These are phyloP conservation scores for Bubo bubo DNA, from an alignment of 2,113 vertebrate genomes.

Conservation along the genomic window DNA sequence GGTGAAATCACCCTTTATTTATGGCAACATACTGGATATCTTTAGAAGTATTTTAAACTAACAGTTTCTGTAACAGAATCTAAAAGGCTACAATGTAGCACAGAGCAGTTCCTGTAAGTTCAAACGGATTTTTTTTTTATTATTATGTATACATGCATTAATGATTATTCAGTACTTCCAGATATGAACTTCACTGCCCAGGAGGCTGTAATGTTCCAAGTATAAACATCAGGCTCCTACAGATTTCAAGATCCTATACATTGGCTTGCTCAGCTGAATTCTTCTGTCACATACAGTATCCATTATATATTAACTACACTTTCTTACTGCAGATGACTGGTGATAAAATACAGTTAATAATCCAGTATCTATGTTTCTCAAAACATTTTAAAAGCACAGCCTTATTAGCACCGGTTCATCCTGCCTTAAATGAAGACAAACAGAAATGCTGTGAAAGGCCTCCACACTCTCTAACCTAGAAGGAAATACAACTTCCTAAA, in stretches of 20 bases:
- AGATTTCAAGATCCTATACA: conserved; percentile 11
- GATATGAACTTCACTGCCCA: conserved; percentile 27
- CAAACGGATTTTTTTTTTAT: not conserved
- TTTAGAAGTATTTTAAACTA: not conserved
- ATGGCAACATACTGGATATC: not conserved
- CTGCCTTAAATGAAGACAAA: conserved; percentile 1
- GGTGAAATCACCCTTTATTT: conserved; percentile 25
- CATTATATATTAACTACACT: conserved; percentile 36
- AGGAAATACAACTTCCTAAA: conserved; percentile 1
- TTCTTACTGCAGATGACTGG: conserved; percentile 9
- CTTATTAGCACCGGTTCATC: conserved; percentile 25
- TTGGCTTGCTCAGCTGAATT: conserved; percentile 4
- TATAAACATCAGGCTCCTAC: conserved; percentile 39
- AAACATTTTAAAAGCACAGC: conserved; percentile 35
- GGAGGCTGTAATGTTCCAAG: not conserved
- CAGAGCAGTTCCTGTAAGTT: not conserved
- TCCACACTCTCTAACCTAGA: not conserved
- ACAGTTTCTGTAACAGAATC: not conserved
- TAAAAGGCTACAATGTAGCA: not conserved
- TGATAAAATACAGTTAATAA: conserved; percentile 43
- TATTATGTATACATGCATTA: not conserved
- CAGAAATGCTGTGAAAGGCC: not conserved
- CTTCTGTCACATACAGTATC: conserved; percentile 29
- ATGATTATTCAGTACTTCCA: conserved; percentile 11
- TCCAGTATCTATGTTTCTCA: not conserved